Base-by-base conservation (phyloP, 2,888 invertebrate species). In the Parnassius glacialis region DNA sequence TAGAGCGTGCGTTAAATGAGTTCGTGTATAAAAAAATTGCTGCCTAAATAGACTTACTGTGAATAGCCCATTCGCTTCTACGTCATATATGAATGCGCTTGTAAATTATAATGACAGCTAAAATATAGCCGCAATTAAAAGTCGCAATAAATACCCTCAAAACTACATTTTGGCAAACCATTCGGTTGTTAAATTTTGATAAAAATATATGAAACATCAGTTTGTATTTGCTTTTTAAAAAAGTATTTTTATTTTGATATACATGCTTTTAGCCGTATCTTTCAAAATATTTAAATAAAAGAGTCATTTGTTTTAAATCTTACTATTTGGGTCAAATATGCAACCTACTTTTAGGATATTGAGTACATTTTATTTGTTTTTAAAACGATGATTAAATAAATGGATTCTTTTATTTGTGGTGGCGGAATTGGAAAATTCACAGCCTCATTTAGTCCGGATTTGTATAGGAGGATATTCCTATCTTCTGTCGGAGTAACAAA, bases 131-230 rank as follows among this genome's bases (percentile, higher is more conserved):
- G 48, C 57, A 62, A 62, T 57, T 53, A 62, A 57, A 62, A 57
- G 48, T 62, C 52, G 48, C 57, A 57, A 62, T 57, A 62, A 53
- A 62, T 57, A 57, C 53, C 16, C 47, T 48, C 42, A 53, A 57
- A 61, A 47, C 47, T 47, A 45, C 43, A 16, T 61, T 61, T 53
- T 62, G 61, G 61, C 61, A 57, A 62, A 57, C 52, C 57, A 57
- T 57, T 62, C 57, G 47, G 42, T 56, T 59, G 59, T 59, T 63
- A 59, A 55, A 63, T 56, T 56, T 63, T 52, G 56, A 52, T 56
- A 55, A 41, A 52, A 43, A 51, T 25, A 41, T 47, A 34, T 7
- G 50, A 44, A 58, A 48, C 54, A 62, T 57, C 61, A 53, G 13
- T 45, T 25, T 10, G 20, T 34, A 20, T 48, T 34, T 25, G 52